Conservation (phyloP, 2,888 invertebrate genomes). For the Heteromurus nitidus region DNA sequence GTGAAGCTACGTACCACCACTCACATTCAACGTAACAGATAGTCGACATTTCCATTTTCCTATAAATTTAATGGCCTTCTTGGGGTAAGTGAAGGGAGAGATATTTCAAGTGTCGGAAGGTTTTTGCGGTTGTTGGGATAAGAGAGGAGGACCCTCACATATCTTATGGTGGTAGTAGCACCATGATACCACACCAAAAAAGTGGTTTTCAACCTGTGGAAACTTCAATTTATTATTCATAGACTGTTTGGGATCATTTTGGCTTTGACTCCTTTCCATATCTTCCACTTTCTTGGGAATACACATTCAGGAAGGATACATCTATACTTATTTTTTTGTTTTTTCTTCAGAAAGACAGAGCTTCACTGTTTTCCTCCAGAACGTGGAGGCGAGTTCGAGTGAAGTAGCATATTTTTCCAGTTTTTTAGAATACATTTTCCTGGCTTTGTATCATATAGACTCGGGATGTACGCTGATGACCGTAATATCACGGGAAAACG, state of each 20-base stretch:
- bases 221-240: conserved; percentile 66
- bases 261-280: conserved; percentile 62
- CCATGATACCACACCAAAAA: conserved; percentile 23
- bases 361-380: neutral
- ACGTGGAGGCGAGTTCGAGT: neutral
- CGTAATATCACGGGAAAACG: neutral
- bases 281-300: conserved; percentile 58
- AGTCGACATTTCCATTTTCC: conserved; percentile 67
- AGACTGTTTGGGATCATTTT: conserved; percentile 66
- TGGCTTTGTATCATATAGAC: conserved; percentile 20
- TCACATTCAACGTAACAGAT: conserved; percentile 60
- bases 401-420: conserved; percentile 58
- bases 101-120: conserved; percentile 67
- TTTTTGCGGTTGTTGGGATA: conserved; percentile 62
- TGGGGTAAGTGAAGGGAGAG: conserved; percentile 63
- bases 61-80: conserved; percentile 65
- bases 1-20: conserved; percentile 1
- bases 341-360: too few relatives aligned
- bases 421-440: conserved; percentile 53
- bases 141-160: conserved; percentile 47
- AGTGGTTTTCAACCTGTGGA: conserved; percentile 64
- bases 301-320: conserved; percentile 15
- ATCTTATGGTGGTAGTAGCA: neutral
- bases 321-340: conserved; percentile 12
- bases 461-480: neutral